A percentile compares a stretch with the other conserved stretches of the same genome.
These are phyloP conservation scores for Eledone cirrhosa DNA, from an alignment of 2,888 invertebrate species.

Conservation along the genomic window DNA sequence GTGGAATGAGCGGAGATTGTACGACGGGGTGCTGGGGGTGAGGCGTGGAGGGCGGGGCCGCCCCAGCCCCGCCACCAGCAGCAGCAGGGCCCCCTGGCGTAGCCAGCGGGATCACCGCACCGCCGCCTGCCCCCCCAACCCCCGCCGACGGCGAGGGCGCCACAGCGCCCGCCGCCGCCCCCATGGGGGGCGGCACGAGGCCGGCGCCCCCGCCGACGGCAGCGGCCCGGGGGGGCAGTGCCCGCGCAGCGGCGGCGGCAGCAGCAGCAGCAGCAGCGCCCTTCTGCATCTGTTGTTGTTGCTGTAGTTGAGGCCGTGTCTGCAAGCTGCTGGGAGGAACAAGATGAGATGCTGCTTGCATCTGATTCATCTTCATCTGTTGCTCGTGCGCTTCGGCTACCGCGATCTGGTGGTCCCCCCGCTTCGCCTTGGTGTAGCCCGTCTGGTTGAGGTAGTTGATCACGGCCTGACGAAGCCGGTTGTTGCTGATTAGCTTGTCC, in stretches of 20 bases:
- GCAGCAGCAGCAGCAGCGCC: conserved; percentile 8
- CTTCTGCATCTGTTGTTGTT: conserved; percentile 22
- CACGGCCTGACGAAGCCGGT: conserved; percentile 86
- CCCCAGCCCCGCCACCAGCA: no score
- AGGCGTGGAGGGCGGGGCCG: no score
- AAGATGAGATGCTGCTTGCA: conserved; percentile 28
- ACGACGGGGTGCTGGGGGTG: background rate
- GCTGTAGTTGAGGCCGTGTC: conserved; percentile 26
- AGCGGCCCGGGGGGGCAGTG: background rate
- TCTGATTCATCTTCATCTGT: conserved; percentile 32
- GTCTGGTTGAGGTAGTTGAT: conserved; percentile 90
- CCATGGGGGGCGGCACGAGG: conserved; percentile 30
- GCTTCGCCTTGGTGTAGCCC: conserved; percentile 75
- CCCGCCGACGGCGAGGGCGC: background rate
- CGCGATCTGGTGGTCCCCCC: background rate
- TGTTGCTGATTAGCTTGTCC: conserved; percentile 89
- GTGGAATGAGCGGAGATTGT: background rate
- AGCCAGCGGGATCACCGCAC: background rate
- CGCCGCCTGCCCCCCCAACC: conserved; percentile 32
- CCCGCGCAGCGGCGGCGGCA: background rate
- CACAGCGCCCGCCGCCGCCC: conserved; percentile 31
- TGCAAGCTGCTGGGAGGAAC: background rate
- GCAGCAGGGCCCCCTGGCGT: no score
- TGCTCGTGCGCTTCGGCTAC: conserved; percentile 18
- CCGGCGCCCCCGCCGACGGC: conserved; percentile 29